Base-by-base conservation (phyloP, 2,888 invertebrate species). In the Sthenelais limicola region DNA sequence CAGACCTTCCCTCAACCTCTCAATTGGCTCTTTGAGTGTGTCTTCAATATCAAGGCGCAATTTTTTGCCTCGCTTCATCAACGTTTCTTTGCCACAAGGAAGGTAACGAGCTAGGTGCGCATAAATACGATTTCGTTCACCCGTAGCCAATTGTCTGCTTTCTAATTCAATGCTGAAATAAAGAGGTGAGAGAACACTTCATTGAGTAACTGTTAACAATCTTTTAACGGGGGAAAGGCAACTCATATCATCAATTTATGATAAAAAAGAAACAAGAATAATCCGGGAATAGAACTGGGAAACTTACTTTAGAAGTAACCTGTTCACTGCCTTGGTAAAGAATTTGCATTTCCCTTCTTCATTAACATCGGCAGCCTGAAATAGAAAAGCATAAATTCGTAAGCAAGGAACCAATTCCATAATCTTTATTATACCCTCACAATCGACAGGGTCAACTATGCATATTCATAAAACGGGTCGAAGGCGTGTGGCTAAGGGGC, bases 31-130 rank as follows among this genome's bases (percentile, higher is more conserved):
- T 76, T 87, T 88, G 18, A 90, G 83, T 78, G 88, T 88, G n/a
- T 52, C 33, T 32, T 56, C 24, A 3, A n/a, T 26, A 24, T 56
- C 89, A 7, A 89, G 83, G 48, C 89, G 86, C 33, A 91, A 86
- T 78, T 90, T 91, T 81, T 91, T 91, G 43, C 90, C 90, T 68
- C 91, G 87, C 80, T 90, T 90, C 75, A 90, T 85, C 49, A 91
- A 85, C 0, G 91, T 90, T 66, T 90, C 89, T 85, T 90, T 91
- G 52, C 90, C 90, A 82, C 91, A 91, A 3, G 90, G 90, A 69
- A 91, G 84, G 82, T 88, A 89, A 32, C 88, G 87, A 3, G 90
- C 89, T 68, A 91, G 85, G 82, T 91, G 90, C 62, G 85, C 87
- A 81, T 90, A 91, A 88, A 85, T 73, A 90, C 85, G 71, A 87